These are phyloP conservation scores for Onychomys torridus DNA, from an alignment of 2,797 vertebrate species.

Conservation along the genomic window DNA sequence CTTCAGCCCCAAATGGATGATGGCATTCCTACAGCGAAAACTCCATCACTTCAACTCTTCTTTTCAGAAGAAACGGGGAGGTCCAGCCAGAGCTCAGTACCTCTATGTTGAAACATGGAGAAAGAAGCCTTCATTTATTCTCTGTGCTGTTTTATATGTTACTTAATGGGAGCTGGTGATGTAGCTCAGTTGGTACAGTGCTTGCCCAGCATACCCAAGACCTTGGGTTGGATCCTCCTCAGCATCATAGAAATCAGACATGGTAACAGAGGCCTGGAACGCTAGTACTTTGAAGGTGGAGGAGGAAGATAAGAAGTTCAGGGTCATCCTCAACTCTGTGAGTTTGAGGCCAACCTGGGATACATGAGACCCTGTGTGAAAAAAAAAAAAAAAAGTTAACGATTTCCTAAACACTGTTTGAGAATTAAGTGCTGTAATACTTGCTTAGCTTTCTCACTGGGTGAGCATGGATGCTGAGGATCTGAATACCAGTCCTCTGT, in stretches of 20 bases:
- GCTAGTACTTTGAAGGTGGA: neutral
- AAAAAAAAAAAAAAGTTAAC: neutral
- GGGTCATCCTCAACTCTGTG: neutral
- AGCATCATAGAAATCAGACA: neutral
- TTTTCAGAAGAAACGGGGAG: neutral
- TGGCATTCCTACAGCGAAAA: neutral
- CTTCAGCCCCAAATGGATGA: neutral
- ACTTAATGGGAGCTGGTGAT: neutral
- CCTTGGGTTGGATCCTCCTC: neutral
- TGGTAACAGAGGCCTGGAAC: neutral
- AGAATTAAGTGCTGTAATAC: neutral
- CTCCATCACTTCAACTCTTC: neutral
- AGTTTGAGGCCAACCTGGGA: neutral
- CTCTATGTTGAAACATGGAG: conserved; percentile 6
- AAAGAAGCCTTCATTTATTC: conserved; percentile 10
- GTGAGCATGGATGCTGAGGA: neutral
- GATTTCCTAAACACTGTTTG: neutral
- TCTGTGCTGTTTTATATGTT: neutral
- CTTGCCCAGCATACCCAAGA: neutral
- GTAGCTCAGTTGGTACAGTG: neutral
- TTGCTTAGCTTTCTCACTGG: neutral
- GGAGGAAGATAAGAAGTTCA: neutral
- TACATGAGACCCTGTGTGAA: neutral
- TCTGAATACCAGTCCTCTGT: too few species aligned
- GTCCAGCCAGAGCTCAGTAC: neutral